Evolutionary conservation across 2,113 vertebrate species (phyloP).

Genomic region (Gallinago paraguaiae): DNA sequence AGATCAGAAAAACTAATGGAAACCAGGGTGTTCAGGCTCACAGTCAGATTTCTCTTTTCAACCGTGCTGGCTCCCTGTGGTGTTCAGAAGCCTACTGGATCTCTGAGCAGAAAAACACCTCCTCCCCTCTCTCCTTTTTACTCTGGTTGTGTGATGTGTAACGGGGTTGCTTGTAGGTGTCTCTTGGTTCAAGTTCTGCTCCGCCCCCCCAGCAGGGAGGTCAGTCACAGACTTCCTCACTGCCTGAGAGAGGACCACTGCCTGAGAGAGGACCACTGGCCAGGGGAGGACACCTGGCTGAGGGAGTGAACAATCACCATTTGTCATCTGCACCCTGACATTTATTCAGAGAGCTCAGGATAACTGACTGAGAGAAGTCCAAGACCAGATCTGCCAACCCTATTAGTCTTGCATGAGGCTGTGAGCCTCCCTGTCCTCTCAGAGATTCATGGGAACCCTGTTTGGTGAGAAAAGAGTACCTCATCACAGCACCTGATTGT

Average conservation of each 20-base stretch:
- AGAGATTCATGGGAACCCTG: background rate
- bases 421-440: fast-evolving
- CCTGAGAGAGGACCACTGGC: background rate
- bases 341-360: background rate
- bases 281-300: background rate
- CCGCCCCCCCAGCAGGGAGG: background rate
- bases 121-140: background rate
- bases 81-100: background rate
- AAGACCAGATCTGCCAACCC: background rate
- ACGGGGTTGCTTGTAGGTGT: background rate
- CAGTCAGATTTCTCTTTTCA: background rate
- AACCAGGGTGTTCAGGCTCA: background rate
- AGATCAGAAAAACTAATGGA: background rate
- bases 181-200: background rate
- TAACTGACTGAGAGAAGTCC: background rate
- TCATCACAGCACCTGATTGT: background rate
- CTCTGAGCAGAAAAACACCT: background rate
- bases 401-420: fast-evolving
- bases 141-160: background rate
- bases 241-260: background rate
- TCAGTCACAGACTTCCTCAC: fast-evolving
- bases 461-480: background rate
- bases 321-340: background rate
- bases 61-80: background rate
- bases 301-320: background rate